Evolutionary conservation across 2,113 vertebrate species (phyloP).

Genomic region (Garra rufa): DNA sequence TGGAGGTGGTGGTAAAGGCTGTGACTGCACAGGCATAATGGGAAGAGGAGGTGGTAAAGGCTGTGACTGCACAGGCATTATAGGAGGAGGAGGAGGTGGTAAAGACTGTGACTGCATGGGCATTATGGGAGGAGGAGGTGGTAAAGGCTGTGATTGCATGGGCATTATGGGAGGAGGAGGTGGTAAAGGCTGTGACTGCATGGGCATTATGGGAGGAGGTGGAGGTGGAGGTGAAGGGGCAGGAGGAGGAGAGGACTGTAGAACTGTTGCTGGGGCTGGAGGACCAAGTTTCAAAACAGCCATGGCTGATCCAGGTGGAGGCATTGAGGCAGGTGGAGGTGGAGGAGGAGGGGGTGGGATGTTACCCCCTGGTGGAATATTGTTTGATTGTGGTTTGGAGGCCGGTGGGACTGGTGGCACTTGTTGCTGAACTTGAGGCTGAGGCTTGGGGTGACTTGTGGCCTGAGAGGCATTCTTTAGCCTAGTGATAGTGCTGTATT

Average conservation of each 20-base stretch:
- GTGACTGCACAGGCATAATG: not conserved
- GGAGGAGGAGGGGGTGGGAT: slow-evolving; percentile 79
- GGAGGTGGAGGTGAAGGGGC: slow-evolving; percentile 62
- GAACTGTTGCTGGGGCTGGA: slow-evolving; percentile 69
- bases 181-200: not conserved
- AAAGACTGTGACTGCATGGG: not conserved
- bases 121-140: not conserved
- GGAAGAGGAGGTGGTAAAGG: not conserved
- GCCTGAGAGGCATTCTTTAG: slow-evolving; percentile 80
- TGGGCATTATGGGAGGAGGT: slow-evolving; percentile 59
- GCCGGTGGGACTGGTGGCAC: slow-evolving; percentile 55
- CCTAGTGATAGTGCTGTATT: slow-evolving; percentile 88
- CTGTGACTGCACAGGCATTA: not conserved
- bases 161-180: not conserved
- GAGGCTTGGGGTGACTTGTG: slow-evolving; percentile 63
- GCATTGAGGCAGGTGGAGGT: slow-evolving; percentile 76
- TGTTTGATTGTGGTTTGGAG: slow-evolving; percentile 76
- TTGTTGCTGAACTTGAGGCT: slow-evolving; percentile 60
- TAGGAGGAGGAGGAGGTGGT: not conserved
- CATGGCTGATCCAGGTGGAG: slow-evolving; percentile 85
- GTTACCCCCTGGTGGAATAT: slow-evolving; percentile 76
- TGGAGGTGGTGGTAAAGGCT: not conserved
- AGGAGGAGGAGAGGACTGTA: slow-evolving; percentile 72
- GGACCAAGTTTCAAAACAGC: slow-evolving; percentile 81
- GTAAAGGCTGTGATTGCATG: not conserved